Evolutionary conservation across 2,113 vertebrate species (phyloP), one percentile per base, ranked within the genome.

Genomic region (Osmerus mordax): DNA sequence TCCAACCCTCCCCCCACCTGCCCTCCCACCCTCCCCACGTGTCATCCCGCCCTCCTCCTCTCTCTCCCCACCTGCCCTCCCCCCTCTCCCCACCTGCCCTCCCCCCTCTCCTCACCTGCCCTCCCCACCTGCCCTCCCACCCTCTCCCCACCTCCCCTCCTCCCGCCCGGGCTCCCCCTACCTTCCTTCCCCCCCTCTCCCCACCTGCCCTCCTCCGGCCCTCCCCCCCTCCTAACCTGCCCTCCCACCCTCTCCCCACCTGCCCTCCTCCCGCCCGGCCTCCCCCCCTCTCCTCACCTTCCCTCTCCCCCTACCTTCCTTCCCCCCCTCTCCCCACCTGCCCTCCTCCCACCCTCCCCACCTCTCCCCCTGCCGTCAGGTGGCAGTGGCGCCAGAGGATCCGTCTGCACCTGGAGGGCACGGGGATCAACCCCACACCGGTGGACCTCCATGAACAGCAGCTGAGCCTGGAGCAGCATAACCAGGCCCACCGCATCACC

Each of bases 371-470:
- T 3, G n/a, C 15, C 19, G 59, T 16, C 74, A 99, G 97, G 86
- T 99, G 97, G 97, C 90, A 94, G 54, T 98, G 96, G 96, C 94
- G 97, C 13, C 96, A 99, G 79, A 91, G 97, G 79, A 95, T 95
- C 84, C 92, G 97, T 41, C 83, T 99, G 41, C 93, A 96, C 70
- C 87, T 99, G 47, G 97, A 98, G 88, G 97, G 97, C 29, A 97
- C 95, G 0, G 96, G 97, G 29, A 96, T 99, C 78, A 99, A 98
- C 12, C 93, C 96, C 11, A 78, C 86, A 3, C 95, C 96, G 0
- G 95, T 98, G 83, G 96, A 99, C 84, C 91, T 99, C 54, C 97
- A 99, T 2, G 97, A 99, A 61, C 94, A 96, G 85, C 97, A 99
- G 84, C 88, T 99, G 61, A 98, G 97, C 84, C 90, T 97, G 84